Evolutionary conservation across 2,888 invertebrate genomes (phyloP), one percentile per base, ranked within the genome.

Genomic region (Eristalis pertinax): DNA sequence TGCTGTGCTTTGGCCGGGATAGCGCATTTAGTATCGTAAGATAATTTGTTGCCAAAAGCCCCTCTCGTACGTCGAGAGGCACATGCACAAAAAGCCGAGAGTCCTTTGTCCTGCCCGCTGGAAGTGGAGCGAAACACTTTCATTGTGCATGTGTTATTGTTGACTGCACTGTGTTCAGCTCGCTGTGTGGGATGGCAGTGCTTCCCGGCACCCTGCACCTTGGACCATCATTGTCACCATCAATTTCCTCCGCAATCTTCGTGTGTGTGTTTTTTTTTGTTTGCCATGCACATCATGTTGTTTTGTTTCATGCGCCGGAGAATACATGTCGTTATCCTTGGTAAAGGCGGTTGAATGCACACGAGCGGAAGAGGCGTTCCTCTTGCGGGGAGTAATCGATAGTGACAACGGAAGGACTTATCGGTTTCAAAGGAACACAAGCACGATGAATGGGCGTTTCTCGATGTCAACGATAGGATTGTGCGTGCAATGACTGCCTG

Each of bases 261-360:
- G 56, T 41, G 32, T 58, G 22, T 58, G 13, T 43, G 43, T 62
- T 72, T 72, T 62, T 8, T 43, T 50, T 5, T 50, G 7, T 50
- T 50, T n/a, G 7, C 64, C 43, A 43, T 77, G 43, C 56, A 56
- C 4, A 67, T 64, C 50, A 32, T 72, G 60, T 72, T 63, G 67
- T 73, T 68, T 68, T 84, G 74, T 79, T 84, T 79, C 80, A 56
- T 68, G 69, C 56, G 56, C 62, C n/a, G n/a, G 43, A 67, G 50
- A 84, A 72, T 72, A 65, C 84, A 81, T 80, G 76, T 81, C 80
- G 76, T 81, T 84, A 84, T 84, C 84, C 81, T 84, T 75, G 72
- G 75, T 50, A 41, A 62, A 75, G 75, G 68, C 62, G 62, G 77
- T 68, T 67, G 26, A 15, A 63, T 64, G 60, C 26, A 50, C 19